Evolutionary conservation across 2,797 vertebrate genomes (phyloP), one percentile per base, ranked within the genome.

Genomic region (Rhodeus uyekii): DNA sequence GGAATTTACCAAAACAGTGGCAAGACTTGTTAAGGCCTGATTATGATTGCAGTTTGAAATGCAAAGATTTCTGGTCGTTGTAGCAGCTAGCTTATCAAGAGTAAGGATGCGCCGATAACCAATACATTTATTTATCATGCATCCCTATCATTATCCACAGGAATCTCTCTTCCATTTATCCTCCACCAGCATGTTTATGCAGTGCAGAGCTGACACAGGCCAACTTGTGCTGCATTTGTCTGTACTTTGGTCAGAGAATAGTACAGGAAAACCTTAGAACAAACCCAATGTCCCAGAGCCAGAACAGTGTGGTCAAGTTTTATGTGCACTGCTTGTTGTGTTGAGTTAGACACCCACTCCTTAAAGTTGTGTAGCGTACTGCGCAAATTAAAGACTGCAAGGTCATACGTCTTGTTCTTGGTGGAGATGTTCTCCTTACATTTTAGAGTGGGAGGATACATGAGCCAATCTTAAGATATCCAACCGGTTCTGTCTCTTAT

Each of bases 201-300:
- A 81, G 76, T 73, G 19, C 71, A 18, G 48, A 50, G 69, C 65
- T 84, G 22, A 8, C 58, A 39, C 19, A n/a, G 58, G 58, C 48
- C 48, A 72, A 44, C 39, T 5, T 55, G 44, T 83, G 75, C 34
- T 61, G 24, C n/a, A 8, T 39, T 60, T 44, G 27, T 44, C 18
- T 36, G 72, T 34, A 53, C 55, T 83, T 76, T 72, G 84, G 86
- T 86, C 83, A 55, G 80, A 86, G 76, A 84, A 81, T 77, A 86
- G 80, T 83, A 13, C 68, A 83, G 68, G 81, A 83, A 88, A 86
- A 85, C 79, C 82, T 81, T 84, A 61, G 10, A 58, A 88, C 85
- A 87, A 86, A 74, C 88, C 84, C 67, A 84, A 53, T 27, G 63
- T 16, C 12, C n/a, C 32, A 42, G 53, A 89, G 85, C 79, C 87